phyloP scores from a whole-genome alignment of 1,140 invertebrate genomes.

The Papilio aristodemus region DNA sequence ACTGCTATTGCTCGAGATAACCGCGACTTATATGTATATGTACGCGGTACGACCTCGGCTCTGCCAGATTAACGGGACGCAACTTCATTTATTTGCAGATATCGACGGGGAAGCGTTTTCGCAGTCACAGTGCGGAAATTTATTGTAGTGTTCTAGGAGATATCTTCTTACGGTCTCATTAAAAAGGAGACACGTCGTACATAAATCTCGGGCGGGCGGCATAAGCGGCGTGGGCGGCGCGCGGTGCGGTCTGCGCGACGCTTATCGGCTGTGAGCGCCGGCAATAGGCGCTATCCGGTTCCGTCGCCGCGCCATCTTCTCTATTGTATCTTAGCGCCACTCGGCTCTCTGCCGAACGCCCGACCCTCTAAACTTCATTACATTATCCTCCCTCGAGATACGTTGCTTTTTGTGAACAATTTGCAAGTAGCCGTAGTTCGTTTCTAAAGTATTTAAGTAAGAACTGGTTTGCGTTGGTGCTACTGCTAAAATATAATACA shows the following conservation, averaged over 20 bases:
- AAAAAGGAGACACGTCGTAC: slow-evolving; percentile 79
- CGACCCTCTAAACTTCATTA: slow-evolving; percentile 62
- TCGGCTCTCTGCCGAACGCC: slow-evolving; percentile 50
- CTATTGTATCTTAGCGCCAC: slow-evolving; percentile 60
- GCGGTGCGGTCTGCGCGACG: slow-evolving; percentile 51
- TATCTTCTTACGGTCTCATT: slow-evolving; percentile 80
- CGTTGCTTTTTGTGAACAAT: slow-evolving; percentile 48
- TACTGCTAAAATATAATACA: slow-evolving; percentile 1
- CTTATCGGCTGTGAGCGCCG: slow-evolving; percentile 70
- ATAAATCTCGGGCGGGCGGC: slow-evolving; percentile 74
- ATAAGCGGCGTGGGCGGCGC: slow-evolving; percentile 49
- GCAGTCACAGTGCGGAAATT: slow-evolving; percentile 71
- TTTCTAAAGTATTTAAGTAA: background rate
- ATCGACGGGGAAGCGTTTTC: slow-evolving; percentile 73
- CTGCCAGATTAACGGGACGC: slow-evolving; percentile 73
- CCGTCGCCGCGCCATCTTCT: slow-evolving; percentile 62
- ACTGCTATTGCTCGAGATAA: slow-evolving; percentile 77
- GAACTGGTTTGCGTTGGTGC: background rate
- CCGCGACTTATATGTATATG: slow-evolving; percentile 76
- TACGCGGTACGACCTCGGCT: slow-evolving; percentile 61
- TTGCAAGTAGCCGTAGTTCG: slow-evolving; percentile 14
- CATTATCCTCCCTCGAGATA: slow-evolving; percentile 64
- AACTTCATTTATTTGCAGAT: slow-evolving; percentile 74
- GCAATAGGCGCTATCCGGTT: slow-evolving; percentile 80
- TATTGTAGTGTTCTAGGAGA: slow-evolving; percentile 73